Conservation (phyloP, 2,888 invertebrate genomes). For the Blastobasis adustella region DNA sequence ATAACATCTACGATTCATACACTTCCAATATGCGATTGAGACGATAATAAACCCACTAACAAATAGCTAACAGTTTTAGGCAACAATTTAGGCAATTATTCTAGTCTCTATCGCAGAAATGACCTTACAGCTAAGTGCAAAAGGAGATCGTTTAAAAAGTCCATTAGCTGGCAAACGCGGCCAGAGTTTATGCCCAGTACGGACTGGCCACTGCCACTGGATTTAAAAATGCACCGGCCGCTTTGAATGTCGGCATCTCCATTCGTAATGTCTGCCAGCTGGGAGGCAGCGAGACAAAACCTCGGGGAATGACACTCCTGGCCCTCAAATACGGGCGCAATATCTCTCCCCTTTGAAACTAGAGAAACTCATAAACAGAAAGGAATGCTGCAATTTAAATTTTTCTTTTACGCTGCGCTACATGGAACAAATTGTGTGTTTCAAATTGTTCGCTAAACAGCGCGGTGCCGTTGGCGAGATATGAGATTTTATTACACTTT, state of each 20-base stretch:
- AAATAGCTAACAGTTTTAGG: too few relatives aligned
- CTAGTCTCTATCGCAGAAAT: too few relatives aligned
- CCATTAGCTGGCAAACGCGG: slow-evolving; percentile 34
- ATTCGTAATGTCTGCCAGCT: slow-evolving; percentile 53
- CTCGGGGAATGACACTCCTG: slow-evolving; percentile 65
- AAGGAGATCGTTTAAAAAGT: slow-evolving; percentile 39
- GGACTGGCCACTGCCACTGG: slow-evolving; percentile 29
- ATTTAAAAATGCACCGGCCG: slow-evolving; percentile 59
- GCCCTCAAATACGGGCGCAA: slow-evolving; percentile 62
- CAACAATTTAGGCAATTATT: too few relatives aligned
- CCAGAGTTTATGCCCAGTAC: slow-evolving; percentile 28
- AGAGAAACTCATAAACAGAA: slow-evolving; percentile 59
- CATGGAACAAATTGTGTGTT: slow-evolving; percentile 30
- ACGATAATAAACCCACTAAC: too few relatives aligned
- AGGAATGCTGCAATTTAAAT: slow-evolving; percentile 43
- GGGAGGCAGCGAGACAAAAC: slow-evolving; percentile 52
- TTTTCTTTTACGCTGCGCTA: slow-evolving; percentile 29
- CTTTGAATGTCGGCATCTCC: slow-evolving; percentile 59
- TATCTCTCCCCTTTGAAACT: slow-evolving; percentile 65
- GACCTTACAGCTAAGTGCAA: slow-evolving; percentile 5
- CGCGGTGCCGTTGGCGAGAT: background rate
- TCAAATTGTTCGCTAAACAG: slow-evolving; percentile 7
- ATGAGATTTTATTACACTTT: slow-evolving; percentile 6
- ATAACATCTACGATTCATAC: too few relatives aligned
- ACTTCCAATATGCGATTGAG: too few relatives aligned